These are phyloP conservation scores for Gortyna flavago DNA, from an alignment of 2,888 invertebrate species.

Conservation along the genomic window DNA sequence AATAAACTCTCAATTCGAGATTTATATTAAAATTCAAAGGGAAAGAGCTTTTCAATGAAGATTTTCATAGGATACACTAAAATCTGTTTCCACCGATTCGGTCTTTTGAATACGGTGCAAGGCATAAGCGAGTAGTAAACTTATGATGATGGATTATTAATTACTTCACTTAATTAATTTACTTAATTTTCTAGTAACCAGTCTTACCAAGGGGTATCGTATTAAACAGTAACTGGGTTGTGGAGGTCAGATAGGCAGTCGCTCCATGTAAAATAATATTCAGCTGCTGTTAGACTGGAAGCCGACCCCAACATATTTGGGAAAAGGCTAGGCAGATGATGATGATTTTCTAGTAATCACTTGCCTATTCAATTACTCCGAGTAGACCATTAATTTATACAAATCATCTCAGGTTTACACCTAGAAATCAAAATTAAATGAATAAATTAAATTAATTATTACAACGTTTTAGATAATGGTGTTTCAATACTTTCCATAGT, in stretches of 20 bases:
- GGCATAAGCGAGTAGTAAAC: constrained; percentile 29
- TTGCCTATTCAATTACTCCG: background rate
- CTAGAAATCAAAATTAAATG: background rate
- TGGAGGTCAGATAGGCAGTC: too few relatives aligned
- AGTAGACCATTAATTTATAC: background rate
- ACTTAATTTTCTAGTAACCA: too few relatives aligned
- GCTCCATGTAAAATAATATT: too few relatives aligned
- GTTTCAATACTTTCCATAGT: background rate
- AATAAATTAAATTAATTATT: background rate
- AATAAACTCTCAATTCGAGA: constrained; percentile 87
- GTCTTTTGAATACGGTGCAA: constrained; percentile 71
- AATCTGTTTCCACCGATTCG: constrained; percentile 87
- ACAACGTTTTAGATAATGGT: background rate
- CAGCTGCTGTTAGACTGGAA: too few relatives aligned
- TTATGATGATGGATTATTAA: too few relatives aligned
- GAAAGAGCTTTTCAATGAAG: constrained; percentile 84
- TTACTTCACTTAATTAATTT: too few relatives aligned
- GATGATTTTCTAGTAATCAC: too few relatives aligned
- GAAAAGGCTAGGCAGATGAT: too few relatives aligned
- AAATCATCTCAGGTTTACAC: background rate
- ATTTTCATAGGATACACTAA: constrained; percentile 90
- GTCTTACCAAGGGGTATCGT: too few relatives aligned
- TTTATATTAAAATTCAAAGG: constrained; percentile 89
- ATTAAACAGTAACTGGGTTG: too few relatives aligned
- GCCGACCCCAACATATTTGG: too few relatives aligned